Percentiles rank a stretch among this genome's conserved stretches.
Conservation (phyloP, 1,140 invertebrate genomes). For the Lucilia cuprina region DNA sequence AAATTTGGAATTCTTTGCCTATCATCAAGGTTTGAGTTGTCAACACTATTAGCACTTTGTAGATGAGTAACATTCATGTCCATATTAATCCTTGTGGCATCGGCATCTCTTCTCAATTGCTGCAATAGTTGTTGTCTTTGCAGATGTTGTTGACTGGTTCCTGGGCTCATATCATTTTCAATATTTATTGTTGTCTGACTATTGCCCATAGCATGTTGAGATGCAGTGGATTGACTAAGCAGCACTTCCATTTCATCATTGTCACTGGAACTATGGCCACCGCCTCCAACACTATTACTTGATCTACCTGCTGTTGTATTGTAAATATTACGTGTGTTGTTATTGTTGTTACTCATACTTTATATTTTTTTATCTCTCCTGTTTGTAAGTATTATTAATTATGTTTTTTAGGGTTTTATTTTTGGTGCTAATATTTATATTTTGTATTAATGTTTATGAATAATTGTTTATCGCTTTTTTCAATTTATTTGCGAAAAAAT, state of each 20-base stretch:
- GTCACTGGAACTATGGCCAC: background rate
- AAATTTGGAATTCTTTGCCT: conserved; percentile 4
- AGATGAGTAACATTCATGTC: background rate
- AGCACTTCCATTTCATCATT: conserved; percentile 23
- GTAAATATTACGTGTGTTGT: conserved; percentile 22
- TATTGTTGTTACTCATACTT: conserved; percentile 25
- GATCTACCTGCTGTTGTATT: background rate
- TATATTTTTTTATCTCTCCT: background rate
- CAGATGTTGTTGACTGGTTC: conserved; percentile 9
- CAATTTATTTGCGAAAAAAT: background rate
- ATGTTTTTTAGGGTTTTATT: background rate
- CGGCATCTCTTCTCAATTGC: background rate
- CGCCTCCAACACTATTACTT: background rate
- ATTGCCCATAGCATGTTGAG: background rate
- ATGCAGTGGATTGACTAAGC: background rate
- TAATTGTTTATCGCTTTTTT: background rate
- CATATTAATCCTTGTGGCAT: conserved; percentile 2
- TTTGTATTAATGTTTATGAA: background rate
- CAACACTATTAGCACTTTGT: background rate
- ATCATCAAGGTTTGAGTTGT: conserved; percentile 3
- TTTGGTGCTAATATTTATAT: background rate
- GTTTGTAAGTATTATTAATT: background rate
- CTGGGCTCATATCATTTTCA: background rate
- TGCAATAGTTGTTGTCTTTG: background rate
- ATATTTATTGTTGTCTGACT: conserved; percentile 8